Evolutionary conservation across 1,140 invertebrate species (phyloP).

Genomic region (Rhopalosiphum maidis): DNA sequence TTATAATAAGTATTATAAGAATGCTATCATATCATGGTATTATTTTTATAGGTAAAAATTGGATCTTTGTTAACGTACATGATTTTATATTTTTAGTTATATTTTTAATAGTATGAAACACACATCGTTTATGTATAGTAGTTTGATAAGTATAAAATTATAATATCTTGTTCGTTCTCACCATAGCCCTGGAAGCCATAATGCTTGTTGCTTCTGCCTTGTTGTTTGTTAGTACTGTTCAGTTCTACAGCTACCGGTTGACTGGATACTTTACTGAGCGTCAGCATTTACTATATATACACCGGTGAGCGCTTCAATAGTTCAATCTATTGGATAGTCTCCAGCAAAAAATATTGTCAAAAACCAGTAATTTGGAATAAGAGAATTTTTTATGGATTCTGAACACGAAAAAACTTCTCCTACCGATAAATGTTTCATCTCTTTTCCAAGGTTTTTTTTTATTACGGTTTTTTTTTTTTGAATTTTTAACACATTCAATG

Average conservation of each 20-base stretch:
- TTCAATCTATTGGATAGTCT: background rate
- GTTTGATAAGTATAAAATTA: background rate
- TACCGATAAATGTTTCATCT: background rate
- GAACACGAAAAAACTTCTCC: background rate
- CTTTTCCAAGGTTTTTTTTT: background rate
- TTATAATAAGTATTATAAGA: too few species aligned
- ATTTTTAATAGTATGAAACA: background rate
- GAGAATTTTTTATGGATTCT: background rate
- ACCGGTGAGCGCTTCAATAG: background rate
- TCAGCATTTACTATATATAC: conserved; percentile 40
- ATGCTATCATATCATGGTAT: too few species aligned
- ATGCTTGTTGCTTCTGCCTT: background rate
- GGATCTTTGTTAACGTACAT: too few species aligned
- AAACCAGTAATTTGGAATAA: conserved; percentile 40
- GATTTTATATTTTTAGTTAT: too few species aligned
- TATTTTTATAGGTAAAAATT: too few species aligned
- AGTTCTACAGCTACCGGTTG: conserved; percentile 1
- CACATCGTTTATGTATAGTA: background rate
- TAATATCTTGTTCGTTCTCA: background rate
- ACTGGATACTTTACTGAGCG: background rate
- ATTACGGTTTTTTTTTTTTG: background rate
- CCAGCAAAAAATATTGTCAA: conserved; percentile 37
- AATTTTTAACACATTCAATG: background rate
- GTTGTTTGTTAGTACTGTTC: background rate
- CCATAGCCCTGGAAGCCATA: conserved; percentile 28